phyloP scores from a whole-genome alignment of 2,888 invertebrate species.

The Nemurella pictetii region DNA sequence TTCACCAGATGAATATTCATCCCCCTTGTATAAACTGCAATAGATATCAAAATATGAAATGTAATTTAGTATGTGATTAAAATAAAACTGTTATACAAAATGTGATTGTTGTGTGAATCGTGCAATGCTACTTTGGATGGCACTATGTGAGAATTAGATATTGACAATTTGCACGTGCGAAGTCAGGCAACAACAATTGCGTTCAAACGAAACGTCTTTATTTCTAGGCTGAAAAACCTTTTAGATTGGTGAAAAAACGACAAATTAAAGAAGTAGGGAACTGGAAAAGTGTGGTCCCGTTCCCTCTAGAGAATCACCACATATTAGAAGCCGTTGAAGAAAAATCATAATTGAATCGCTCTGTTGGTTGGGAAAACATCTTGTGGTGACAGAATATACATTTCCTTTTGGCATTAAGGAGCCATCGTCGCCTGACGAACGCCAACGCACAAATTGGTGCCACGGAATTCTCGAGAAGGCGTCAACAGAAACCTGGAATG shows the following conservation, averaged over 20 bases:
- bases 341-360: neutral
- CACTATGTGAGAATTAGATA: too few species aligned
- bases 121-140: too few species aligned
- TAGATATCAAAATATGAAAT: neutral
- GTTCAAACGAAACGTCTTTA: too few species aligned
- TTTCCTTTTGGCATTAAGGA: neutral
- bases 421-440: neutral
- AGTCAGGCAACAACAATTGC: too few species aligned
- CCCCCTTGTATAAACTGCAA: neutral
- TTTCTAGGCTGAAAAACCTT: neutral
- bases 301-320: neutral
- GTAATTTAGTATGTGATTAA: neutral
- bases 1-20: neutral
- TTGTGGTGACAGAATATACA: neutral
- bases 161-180: too few species aligned
- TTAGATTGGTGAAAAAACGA: neutral
- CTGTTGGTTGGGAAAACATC: too few species aligned
- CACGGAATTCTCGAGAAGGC: neutral
- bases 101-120: too few species aligned
- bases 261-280: neutral
- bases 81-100: neutral
- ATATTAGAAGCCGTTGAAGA: neutral
- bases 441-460: neutral
- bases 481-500: neutral
- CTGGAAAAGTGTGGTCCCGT: neutral